Evolutionary conservation across 2,113 vertebrate species (phyloP).

Genomic region (Labrus mixtus): DNA sequence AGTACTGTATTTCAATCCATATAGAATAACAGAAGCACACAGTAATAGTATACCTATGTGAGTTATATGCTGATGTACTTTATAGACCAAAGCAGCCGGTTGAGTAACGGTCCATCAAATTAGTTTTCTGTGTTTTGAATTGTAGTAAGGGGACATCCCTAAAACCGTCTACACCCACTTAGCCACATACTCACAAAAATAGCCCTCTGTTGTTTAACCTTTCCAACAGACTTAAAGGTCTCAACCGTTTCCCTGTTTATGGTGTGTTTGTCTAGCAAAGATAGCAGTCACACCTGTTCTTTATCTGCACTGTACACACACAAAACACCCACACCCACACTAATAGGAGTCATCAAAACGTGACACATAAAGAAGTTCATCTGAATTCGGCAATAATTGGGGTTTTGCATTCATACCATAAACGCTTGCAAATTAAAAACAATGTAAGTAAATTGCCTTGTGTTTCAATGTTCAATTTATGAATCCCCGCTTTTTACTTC

Average conservation of each 20-base stretch:
- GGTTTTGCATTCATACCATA: too few relatives aligned
- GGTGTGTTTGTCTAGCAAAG: constrained; percentile 69
- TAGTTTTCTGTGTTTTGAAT: constrained; percentile 40
- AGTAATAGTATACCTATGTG: not conserved
- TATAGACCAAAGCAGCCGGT: constrained; percentile 25
- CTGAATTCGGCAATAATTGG: not conserved
- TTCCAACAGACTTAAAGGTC: constrained; percentile 55
- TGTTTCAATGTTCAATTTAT: not conserved
- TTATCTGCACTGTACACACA: constrained; percentile 50
- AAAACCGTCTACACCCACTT: constrained; percentile 26
- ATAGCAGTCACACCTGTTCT: constrained; percentile 78
- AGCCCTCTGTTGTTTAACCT: constrained; percentile 74
- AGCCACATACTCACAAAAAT: constrained; percentile 31
- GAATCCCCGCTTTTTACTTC: not conserved
- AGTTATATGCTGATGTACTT: constrained; percentile 4
- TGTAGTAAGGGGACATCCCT: constrained; percentile 18
- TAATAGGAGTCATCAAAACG: not conserved
- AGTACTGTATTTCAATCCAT: not conserved
- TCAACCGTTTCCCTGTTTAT: constrained; percentile 65
- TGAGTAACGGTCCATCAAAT: constrained; percentile 31
- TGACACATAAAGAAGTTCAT: not conserved
- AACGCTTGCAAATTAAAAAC: too few relatives aligned
- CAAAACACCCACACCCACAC: constrained; percentile 11
- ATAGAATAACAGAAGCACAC: not conserved
- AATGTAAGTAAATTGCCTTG: too few relatives aligned